These are phyloP conservation scores for Ptychoptera albimana DNA, from an alignment of 2,888 invertebrate species.

Conservation along the genomic window DNA sequence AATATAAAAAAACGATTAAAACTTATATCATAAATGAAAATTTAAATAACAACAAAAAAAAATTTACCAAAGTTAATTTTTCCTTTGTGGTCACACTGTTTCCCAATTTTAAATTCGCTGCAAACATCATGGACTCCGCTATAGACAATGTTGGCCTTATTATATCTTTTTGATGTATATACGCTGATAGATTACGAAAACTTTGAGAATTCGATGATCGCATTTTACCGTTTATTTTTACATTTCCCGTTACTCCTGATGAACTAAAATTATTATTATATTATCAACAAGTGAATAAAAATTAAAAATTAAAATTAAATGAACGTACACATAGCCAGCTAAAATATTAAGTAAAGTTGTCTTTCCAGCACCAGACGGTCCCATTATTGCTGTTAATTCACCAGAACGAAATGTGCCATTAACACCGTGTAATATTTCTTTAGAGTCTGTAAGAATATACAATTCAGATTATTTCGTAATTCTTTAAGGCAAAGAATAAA, in stretches of 20 bases:
- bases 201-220: conserved; percentile 42
- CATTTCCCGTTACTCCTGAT: conserved; percentile 52
- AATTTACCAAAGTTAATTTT: conserved; percentile 49
- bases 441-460: conserved; percentile 27
- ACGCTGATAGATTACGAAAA: conserved; percentile 59
- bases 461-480: too few species aligned
- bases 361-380: conserved; percentile 59
- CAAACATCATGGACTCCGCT: conserved; percentile 66
- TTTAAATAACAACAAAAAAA: conserved; percentile 5
- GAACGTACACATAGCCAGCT: conserved; percentile 80
- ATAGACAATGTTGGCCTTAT: conserved; percentile 60
- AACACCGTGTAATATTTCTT: conserved; percentile 42
- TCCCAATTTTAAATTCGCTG: conserved; percentile 68
- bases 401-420: conserved; percentile 43
- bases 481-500: too few species aligned
- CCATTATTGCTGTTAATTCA: conserved; percentile 46
- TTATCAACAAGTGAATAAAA: conserved; percentile 2
- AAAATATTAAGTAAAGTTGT: conserved; percentile 79
- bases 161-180: conserved; percentile 73
- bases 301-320: too few species aligned
- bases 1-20: conserved; percentile 8
- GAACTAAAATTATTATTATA: conserved; percentile 35
- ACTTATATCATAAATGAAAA: neutral
- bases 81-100: conserved; percentile 46
- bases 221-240: conserved; percentile 51